Evolutionary conservation across 2,888 invertebrate genomes (phyloP).

Genomic region (Himalopsyche japonica): DNA sequence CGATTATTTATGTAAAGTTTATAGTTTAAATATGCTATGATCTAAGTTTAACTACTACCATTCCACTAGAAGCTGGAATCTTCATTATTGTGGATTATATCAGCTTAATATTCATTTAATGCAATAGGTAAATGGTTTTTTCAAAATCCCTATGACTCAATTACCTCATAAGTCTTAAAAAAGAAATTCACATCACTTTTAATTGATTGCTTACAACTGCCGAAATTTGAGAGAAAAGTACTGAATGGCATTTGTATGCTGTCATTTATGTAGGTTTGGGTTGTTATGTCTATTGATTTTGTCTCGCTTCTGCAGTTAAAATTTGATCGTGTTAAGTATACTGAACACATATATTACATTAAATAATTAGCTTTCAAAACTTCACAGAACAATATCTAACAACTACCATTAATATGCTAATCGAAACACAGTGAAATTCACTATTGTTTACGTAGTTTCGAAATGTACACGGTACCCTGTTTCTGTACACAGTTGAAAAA

Average conservation of each 20-base stretch:
- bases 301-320: neutral
- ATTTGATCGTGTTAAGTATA: neutral
- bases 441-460: neutral
- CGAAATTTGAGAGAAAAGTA: neutral
- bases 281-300: conserved; percentile 28
- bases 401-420: neutral
- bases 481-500: neutral
- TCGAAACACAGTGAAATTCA: neutral
- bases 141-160: neutral
- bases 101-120: neutral
- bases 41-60: neutral
- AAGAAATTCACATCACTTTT: neutral
- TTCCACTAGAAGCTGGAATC: neutral
- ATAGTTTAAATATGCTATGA: neutral
- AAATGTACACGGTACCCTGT: neutral
- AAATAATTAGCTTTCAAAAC: no score
- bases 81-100: neutral
- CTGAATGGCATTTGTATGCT: neutral
- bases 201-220: neutral
- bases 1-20: neutral
- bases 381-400: no score
- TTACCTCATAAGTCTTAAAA: neutral
- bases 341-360: neutral
- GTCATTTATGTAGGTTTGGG: neutral
- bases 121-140: neutral